A percentile compares a stretch with the other conserved stretches of the same genome.
Conservation (phyloP, 2,888 invertebrate species). For the Teleiodes luculella region DNA sequence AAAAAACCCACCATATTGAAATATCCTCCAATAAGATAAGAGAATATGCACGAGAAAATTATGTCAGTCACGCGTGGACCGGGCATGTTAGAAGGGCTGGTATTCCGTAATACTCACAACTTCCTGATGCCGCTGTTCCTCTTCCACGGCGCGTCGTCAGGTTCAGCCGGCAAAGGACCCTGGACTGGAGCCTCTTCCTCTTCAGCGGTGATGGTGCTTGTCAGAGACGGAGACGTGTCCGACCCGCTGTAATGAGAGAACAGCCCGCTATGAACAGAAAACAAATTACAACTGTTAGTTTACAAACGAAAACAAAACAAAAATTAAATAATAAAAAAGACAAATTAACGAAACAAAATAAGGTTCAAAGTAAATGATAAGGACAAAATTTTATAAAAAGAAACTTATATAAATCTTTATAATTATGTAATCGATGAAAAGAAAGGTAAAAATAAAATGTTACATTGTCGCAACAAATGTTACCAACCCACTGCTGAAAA, state of each 20-base stretch:
- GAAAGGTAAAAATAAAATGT: too few species aligned
- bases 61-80: too few species aligned
- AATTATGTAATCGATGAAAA: too few species aligned
- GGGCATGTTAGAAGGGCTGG: too few species aligned
- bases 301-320: background rate
- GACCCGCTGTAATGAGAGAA: slow-evolving; percentile 41
- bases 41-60: too few species aligned
- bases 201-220: slow-evolving; percentile 58
- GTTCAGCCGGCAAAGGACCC: slow-evolving; percentile 97
- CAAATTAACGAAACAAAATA: background rate
- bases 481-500: too few species aligned
- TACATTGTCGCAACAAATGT: too few species aligned
- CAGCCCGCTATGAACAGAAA: background rate
- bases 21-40: too few species aligned
- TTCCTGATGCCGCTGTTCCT: slow-evolving; percentile 92
- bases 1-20: too few species aligned
- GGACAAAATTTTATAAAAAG: background rate
- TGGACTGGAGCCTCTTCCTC: slow-evolving; percentile 95
- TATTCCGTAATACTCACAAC: slow-evolving; percentile 89
- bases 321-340: background rate
- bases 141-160: slow-evolving; percentile 98
- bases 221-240: slow-evolving; percentile 58
- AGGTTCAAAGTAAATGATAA: background rate
- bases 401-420: background rate
- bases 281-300: too few species aligned